Base-by-base conservation (phyloP, 2,797 vertebrate species). In the Garrulus glandarius region DNA sequence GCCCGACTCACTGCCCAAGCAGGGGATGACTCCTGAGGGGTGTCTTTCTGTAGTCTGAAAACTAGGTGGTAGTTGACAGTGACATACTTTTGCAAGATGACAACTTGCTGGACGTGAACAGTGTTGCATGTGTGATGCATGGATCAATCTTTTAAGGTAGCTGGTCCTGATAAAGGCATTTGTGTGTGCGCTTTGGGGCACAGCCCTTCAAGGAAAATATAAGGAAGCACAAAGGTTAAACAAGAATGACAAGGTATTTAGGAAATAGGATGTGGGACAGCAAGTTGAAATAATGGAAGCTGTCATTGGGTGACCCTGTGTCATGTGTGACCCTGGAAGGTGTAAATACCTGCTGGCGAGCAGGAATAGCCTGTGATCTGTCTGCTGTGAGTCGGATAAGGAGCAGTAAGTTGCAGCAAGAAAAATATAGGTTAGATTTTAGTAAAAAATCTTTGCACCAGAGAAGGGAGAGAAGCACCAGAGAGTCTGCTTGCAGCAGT, bases 51-150 rank as follows among this genome's bases (percentile, higher is more conserved):
- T n/a, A 26, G 21, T 50, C 52, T 80, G 64, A 13, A 67, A 86
- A 53, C 41, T 3, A 46, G 15, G 32, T 4, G 3, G 6, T 46
- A 21, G 59, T 9, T 2, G 5, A 12, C 65, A 56, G 43, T 39
- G 63, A 34, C 7, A 1, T 30, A 10, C 12, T 10, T 8, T 1
- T 30, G 41, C 41, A 43, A 74, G 75, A 18, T 4, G 9, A 26
- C 24, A 8, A 17, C 30, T 59, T 67, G 49, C 57, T 74, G 53
- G 32, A 60, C 34, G 10, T 5, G 37, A 71, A 30, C 9, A 15
- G 34, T 2, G 3, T 56, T 59, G 50, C 36, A 23, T 2, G 0
- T 50, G 5, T 0, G 0, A 17, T 1, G 1, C 22, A 2, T 36
- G 24, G 30, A 39, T 71, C 56, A 16, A 68, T 71, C 27, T 71